These are phyloP conservation scores for Sorex fumeus DNA, from an alignment of 2,113 vertebrate genomes.

Conservation along the genomic window DNA sequence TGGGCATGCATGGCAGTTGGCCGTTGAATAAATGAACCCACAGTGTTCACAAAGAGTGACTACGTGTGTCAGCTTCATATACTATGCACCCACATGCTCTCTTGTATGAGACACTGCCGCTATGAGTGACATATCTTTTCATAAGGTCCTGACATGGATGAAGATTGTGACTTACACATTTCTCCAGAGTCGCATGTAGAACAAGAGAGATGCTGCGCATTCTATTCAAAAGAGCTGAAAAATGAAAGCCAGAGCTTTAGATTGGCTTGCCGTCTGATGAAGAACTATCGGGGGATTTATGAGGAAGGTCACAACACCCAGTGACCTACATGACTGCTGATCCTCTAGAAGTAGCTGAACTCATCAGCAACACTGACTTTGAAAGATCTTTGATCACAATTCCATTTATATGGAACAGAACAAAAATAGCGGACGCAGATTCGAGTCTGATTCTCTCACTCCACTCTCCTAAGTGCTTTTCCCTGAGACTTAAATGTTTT, in stretches of 20 bases:
- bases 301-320: constrained; percentile 24
- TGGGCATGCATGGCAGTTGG: too few species aligned
- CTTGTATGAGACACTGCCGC: not conserved
- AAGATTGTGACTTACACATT: not conserved
- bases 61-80: too few species aligned
- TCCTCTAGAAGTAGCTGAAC: constrained; percentile 21
- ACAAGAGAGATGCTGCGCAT: not conserved
- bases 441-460: not conserved
- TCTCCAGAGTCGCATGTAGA: constrained; percentile 9
- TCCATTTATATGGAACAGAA: not conserved
- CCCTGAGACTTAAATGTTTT: not conserved
- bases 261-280: not conserved
- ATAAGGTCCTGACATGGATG: not conserved
- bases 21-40: too few species aligned
- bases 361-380: not conserved
- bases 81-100: not conserved
- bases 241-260: constrained; percentile 11
- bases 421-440: not conserved
- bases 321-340: not conserved
- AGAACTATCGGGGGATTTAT: not conserved
- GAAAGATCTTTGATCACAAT: not conserved
- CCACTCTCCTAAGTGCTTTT: not conserved
- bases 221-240: constrained; percentile 27
- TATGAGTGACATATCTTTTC: not conserved
- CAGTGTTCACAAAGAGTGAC: too few species aligned